A percentile compares a stretch with the other conserved stretches of the same genome.
These are phyloP conservation scores for Tromatobia lineatoria DNA, from an alignment of 2,888 invertebrate species.

Conservation along the genomic window DNA sequence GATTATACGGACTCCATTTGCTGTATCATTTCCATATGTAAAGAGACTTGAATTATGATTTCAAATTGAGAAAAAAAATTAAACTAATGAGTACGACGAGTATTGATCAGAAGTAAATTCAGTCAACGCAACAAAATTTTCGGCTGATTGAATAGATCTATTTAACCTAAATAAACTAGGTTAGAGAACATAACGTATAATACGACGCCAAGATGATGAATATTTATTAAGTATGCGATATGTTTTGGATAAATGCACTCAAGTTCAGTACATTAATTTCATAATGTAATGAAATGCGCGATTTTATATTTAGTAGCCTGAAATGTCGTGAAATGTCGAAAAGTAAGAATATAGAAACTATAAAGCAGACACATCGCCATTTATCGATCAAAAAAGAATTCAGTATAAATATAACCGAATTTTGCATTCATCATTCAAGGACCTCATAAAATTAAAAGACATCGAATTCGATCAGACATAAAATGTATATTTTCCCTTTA, in stretches of 20 bases:
- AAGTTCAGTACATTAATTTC: background rate
- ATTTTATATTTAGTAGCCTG: background rate
- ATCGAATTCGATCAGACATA: too few relatives aligned
- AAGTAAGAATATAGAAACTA: background rate
- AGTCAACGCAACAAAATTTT: background rate
- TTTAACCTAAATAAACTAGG: background rate
- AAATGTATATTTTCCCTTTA: too few relatives aligned
- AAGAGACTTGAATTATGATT: background rate
- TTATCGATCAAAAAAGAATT: too few relatives aligned
- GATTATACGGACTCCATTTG: background rate
- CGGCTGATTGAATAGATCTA: background rate
- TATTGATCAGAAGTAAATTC: background rate
- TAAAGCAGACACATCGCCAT: background rate
- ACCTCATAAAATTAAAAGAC: too few relatives aligned
- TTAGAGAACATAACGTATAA: background rate
- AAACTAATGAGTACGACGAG: background rate
- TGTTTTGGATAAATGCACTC: background rate
- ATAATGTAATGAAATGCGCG: background rate
- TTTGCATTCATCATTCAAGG: too few relatives aligned
- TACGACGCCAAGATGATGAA: background rate
- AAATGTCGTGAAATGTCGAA: background rate
- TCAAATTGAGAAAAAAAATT: background rate
- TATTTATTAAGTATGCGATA: background rate
- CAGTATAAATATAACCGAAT: too few relatives aligned
- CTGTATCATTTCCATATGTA: background rate